These are phyloP conservation scores for Gallinago undulata DNA, from an alignment of 2,113 vertebrate species.

Conservation along the genomic window DNA sequence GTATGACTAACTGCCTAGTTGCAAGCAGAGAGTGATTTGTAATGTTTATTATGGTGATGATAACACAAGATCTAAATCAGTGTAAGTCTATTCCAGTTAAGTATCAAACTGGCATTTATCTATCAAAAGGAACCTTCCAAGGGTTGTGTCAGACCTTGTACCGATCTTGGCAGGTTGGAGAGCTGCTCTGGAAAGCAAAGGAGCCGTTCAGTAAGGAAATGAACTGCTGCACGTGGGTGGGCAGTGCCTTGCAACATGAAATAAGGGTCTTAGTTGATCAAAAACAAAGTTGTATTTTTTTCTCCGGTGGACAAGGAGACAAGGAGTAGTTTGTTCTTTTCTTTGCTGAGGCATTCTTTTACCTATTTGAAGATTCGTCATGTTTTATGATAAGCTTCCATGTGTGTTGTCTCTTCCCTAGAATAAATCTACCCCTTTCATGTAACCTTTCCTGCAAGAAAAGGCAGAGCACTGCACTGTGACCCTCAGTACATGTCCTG, in stretches of 20 bases:
- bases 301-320: background rate
- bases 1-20: background rate
- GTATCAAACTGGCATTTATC: background rate
- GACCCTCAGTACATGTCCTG: background rate
- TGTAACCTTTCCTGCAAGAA: background rate
- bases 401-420: background rate
- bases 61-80: background rate
- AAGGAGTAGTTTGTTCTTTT: background rate
- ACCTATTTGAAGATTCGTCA: background rate
- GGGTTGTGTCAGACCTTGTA: background rate
- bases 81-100: background rate
- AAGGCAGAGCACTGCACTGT: background rate
- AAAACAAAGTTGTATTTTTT: background rate
- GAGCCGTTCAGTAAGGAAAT: background rate
- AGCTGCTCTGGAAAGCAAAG: background rate
- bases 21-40: background rate
- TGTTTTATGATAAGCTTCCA: background rate
- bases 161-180: background rate
- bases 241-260: background rate
- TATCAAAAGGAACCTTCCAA: background rate
- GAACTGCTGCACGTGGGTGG: fast-evolving
- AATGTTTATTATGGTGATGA: background rate
- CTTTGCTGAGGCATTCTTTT: background rate
- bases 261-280: background rate
- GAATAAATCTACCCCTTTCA: background rate